phyloP scores from a whole-genome alignment of 2,888 invertebrate species.

The Hirtodrosophila duncani region DNA sequence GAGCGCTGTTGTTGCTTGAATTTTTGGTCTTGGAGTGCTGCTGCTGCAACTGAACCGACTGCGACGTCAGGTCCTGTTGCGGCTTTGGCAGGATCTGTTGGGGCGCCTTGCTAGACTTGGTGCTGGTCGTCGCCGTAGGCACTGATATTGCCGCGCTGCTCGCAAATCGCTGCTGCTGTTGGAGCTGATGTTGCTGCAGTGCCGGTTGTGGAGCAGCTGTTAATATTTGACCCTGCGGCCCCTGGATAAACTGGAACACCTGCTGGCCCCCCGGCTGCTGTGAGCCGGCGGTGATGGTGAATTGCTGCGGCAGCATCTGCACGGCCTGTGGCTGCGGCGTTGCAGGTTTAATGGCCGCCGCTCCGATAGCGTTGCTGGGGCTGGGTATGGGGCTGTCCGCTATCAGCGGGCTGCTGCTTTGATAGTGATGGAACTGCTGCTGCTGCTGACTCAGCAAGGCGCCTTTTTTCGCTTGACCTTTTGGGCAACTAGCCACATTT shows the following conservation, averaged over 20 bases:
- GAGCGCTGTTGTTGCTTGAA: slow-evolving; percentile 35
- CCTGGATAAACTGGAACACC: slow-evolving; percentile 75
- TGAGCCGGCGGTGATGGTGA: slow-evolving; percentile 60
- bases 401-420: slow-evolving; percentile 77
- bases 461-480: slow-evolving; percentile 79
- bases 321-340: slow-evolving; percentile 77
- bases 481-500: slow-evolving; percentile 78
- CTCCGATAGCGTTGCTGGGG: slow-evolving; percentile 74
- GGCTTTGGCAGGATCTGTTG: slow-evolving; percentile 83
- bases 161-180: slow-evolving; percentile 54
- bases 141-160: slow-evolving; percentile 67
- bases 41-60: slow-evolving; percentile 46
- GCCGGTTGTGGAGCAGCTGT: slow-evolving; percentile 54
- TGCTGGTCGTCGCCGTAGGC: slow-evolving; percentile 41
- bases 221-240: slow-evolving; percentile 74
- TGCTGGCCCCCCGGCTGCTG: slow-evolving; percentile 65
- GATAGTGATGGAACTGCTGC: slow-evolving; percentile 73
- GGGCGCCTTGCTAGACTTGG: slow-evolving; percentile 78
- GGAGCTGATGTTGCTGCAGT: slow-evolving; percentile 46
- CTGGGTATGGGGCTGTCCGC: slow-evolving; percentile 78
- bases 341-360: slow-evolving; percentile 76
- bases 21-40: slow-evolving; percentile 42
- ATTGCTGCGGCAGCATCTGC: slow-evolving; percentile 77
- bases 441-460: slow-evolving; percentile 54
- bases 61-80: slow-evolving; percentile 60